Base-by-base conservation (phyloP, 2,888 invertebrate genomes). In the Flexamia atlantica region DNA sequence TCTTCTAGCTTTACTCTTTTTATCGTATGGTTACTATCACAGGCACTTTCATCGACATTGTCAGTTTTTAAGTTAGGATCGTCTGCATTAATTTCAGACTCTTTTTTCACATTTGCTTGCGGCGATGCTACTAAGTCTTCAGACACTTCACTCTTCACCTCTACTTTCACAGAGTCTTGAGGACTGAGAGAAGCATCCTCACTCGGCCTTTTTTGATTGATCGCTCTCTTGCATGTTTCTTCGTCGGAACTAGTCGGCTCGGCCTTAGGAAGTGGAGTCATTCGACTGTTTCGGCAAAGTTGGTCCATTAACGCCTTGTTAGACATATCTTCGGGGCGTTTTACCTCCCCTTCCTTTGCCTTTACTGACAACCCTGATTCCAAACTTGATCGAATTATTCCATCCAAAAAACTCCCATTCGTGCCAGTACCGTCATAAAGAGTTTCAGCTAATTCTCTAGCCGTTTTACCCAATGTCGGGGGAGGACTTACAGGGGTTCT, bases 331-430 rank as follows among this genome's bases (percentile, higher is more conserved):
- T 83, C 82, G 3, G 79, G 82, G 14, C 60, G 60, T 23, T 68
- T 68, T 28, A 46, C 42, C 36, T 79, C 79, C 17, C 53, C 70
- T 10, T 76, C 82, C 60, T 74, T 82, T 5, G 53, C 60, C 14
- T 76, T 82, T 25, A 57, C 36, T 1, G 85, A 82, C 87, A 93
- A 93, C 5, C 94, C 94, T 46, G 94, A 93, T 90, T 96, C 96
- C 85, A 97, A 91, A 87, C 95, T 95, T 87, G 96, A 95, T 88
- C 96, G 92, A 87, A 97, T 97, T 88, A 97, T 95, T 81, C 96
- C 96, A 89, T 97, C 96, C 81, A 96, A 92, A 89, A 96, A 95
- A 88, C 94, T 92, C n/a, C 95, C 95, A 86, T 95, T 96, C 86
- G 95, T 94, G 4, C 92, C 92, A 68, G 92, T 90, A 23, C 92